phyloP scores from a whole-genome alignment of 2,113 vertebrate species.

The Nasalis larvatus region DNA sequence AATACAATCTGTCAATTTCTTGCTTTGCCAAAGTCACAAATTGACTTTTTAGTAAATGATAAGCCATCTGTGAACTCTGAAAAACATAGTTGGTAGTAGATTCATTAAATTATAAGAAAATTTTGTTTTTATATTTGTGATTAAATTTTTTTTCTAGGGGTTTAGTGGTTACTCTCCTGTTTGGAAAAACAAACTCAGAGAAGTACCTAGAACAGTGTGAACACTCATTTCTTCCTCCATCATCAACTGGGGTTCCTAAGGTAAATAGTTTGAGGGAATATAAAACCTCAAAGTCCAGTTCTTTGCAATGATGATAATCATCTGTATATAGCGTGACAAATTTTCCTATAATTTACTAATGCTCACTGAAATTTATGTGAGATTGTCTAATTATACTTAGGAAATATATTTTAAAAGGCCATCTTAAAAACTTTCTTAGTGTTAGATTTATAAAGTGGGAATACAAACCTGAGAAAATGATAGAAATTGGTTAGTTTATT shows the following conservation, averaged over 20 bases:
- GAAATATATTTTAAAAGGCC: neutral
- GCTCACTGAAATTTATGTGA: neutral
- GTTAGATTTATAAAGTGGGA: neutral
- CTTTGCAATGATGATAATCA: neutral
- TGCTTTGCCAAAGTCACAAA: neutral
- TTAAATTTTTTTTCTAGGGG: conserved; percentile 84
- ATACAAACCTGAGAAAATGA: neutral
- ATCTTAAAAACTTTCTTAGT: neutral
- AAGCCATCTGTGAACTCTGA: neutral
- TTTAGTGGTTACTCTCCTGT: conserved; percentile 95
- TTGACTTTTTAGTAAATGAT: conserved; percentile 19
- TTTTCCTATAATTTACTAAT: neutral
- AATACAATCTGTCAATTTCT: neutral
- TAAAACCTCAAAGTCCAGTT: neutral
- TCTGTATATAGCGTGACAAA: neutral
- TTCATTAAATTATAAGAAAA: conserved; percentile 19
- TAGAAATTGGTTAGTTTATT: neutral
- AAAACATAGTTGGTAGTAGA: neutral
- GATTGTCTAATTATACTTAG: neutral
- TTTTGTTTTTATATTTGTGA: conserved; percentile 43
- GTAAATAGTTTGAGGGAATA: conserved; percentile 80
- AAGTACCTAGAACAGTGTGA: conserved; percentile 97
- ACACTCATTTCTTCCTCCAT: conserved; percentile 94
- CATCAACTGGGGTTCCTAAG: conserved; percentile 92
- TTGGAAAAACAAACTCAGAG: conserved; percentile 98